Evolutionary conservation across 2,888 invertebrate genomes (phyloP).

Genomic region (Luffia ferchaultella): DNA sequence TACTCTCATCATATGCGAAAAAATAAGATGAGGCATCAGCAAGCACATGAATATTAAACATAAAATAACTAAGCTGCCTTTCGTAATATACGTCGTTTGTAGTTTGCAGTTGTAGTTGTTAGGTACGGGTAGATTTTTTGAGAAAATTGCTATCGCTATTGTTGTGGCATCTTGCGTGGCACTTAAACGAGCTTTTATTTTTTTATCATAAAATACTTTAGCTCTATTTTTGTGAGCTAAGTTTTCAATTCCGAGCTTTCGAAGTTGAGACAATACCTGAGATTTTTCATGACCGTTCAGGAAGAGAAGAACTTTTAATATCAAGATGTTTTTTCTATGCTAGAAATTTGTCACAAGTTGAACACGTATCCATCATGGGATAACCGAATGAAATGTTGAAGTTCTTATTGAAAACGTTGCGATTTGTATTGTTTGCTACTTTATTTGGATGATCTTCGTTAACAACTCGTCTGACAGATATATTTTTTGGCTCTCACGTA

Average conservation of each 20-base stretch:
- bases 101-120: too few species aligned
- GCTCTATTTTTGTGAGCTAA: slow-evolving; percentile 6
- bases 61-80: slow-evolving; percentile 6
- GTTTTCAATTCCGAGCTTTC: slow-evolving; percentile 9
- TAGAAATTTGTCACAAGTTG: slow-evolving; percentile 11
- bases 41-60: slow-evolving; percentile 5
- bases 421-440: slow-evolving; percentile 7
- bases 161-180: slow-evolving; percentile 1
- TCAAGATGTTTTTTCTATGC: slow-evolving; percentile 12
- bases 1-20: slow-evolving; percentile 6
- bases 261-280: slow-evolving; percentile 9
- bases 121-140: slow-evolving; percentile 1
- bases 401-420: slow-evolving; percentile 9
- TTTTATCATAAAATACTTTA: slow-evolving; percentile 3
- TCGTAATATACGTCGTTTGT: slow-evolving; percentile 7
- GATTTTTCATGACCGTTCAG: slow-evolving; percentile 6
- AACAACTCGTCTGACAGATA: slow-evolving; percentile 4
- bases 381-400: slow-evolving; percentile 13
- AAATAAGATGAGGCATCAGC: slow-evolving; percentile 7
- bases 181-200: not conserved
- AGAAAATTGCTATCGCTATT: slow-evolving; percentile 1
- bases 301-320: slow-evolving; percentile 9
- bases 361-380: slow-evolving; percentile 11
- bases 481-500: not conserved
- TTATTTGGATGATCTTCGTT: slow-evolving; percentile 6